Evolutionary conservation across 2,888 invertebrate species (phyloP), one percentile per base, ranked within the genome.

Genomic region (Abrostola tripartita): DNA sequence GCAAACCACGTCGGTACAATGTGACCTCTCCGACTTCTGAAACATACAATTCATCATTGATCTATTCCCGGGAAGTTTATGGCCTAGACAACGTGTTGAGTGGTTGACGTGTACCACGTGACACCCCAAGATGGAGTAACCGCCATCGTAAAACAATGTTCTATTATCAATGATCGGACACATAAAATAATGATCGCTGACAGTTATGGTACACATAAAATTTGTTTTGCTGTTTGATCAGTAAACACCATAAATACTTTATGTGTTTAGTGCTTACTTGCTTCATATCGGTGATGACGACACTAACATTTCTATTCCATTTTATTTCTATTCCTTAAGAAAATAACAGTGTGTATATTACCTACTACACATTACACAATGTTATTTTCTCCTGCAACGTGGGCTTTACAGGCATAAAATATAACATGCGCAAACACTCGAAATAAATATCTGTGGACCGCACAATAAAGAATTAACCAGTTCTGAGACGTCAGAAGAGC

Each of bases 131-230:
- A 36, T 24, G 14, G 59, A 54, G 54, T 47, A 47, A 47, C 44
- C 36, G 69, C 63, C 57, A 44, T 68, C 71, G 51, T 69, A 69
- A 72, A 72, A 72, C 63, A 74, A 64, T 72, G 37, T n/a, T 56
- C 51, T 52, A 58, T 50, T 66, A 64, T 61, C 66, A 62, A 61
- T 59, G 52, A 71, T 65, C 10, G 40, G 64, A 37, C 56, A 42
- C 60, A 36, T 63, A 71, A 59, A 67, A 58, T 66, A 66, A 51
- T 68, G 42, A 63, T 71, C 54, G 52, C 60, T 52, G 50, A 62
- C 50, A 63, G 65, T 74, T 75, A 74, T 71, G 63, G 64, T 12
- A 44, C 44, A 71, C 66, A 58, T 71, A 57, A 66, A 71, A n/a
- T 56, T 59, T 69, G 61, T 70, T 74, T 71, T 60, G 44, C 44